These are phyloP conservation scores for Stercorarius parasiticus DNA, from an alignment of 2,113 vertebrate genomes.

Conservation along the genomic window DNA sequence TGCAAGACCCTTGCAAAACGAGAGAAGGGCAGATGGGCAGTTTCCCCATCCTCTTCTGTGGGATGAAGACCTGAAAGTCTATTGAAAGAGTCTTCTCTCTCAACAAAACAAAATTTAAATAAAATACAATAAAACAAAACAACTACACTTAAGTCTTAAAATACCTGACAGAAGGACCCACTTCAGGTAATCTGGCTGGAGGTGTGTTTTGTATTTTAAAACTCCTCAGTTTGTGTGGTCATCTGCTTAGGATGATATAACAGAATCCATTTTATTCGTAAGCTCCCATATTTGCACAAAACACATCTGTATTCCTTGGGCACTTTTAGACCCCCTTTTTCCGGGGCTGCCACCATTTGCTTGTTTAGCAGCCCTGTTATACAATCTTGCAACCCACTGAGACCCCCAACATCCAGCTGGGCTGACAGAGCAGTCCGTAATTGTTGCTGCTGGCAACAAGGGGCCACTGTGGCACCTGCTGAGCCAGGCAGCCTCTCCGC, in stretches of 20 bases:
- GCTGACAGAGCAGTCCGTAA: background rate
- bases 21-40: background rate
- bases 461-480: background rate
- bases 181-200: background rate
- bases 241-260: background rate
- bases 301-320: background rate
- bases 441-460: constrained; percentile 25
- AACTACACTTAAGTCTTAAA: background rate
- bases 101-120: background rate
- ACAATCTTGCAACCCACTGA: background rate
- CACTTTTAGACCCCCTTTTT: background rate
- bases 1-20: background rate
- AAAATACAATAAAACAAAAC: background rate
- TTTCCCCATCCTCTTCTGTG: background rate
- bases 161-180: background rate
- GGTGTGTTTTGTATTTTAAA: background rate
- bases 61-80: background rate
- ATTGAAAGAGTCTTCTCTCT: background rate
- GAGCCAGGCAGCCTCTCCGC: background rate
- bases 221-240: background rate
- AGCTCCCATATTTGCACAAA: background rate
- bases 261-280: background rate
- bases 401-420: background rate
- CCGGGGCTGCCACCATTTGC: background rate
- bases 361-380: background rate